phyloP scores from a whole-genome alignment of 1,140 invertebrate species.

The Goniozus legneri region DNA sequence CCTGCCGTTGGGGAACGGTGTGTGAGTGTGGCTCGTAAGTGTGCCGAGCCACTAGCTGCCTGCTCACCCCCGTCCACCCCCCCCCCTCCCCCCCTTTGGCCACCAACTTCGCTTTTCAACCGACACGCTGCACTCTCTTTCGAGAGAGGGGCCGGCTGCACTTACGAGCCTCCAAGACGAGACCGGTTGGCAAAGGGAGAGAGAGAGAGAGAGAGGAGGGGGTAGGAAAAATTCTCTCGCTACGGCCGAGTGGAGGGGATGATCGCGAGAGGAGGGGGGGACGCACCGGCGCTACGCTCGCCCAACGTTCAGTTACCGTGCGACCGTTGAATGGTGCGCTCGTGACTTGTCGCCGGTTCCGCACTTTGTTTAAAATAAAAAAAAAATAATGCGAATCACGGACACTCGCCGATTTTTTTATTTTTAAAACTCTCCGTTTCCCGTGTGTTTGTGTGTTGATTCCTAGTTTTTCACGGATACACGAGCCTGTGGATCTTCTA shows the following conservation, averaged over 20 bases:
- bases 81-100: constrained; percentile 5
- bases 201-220: constrained; percentile 6
- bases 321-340: constrained; percentile 47
- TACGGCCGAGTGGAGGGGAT: no score
- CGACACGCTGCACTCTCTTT: no score
- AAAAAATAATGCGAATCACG: no score
- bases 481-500: no score
- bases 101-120: constrained; percentile 14
- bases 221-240: no score
- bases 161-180: no score
- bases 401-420: constrained; percentile 18
- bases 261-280: constrained; percentile 30
- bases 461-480: no score
- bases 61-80: constrained; percentile 5
- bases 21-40: constrained; percentile 22
- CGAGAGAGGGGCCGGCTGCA: no score
- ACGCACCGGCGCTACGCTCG: constrained; percentile 39
- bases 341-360: no score
- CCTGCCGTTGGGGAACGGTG: constrained; percentile 41
- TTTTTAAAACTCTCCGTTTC: constrained; percentile 1
- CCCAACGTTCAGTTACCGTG: constrained; percentile 51
- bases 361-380: no score
- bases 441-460: no score
- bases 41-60: constrained; percentile 5
- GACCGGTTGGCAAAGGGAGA: constrained; percentile 1